phyloP scores from a whole-genome alignment of 2,113 vertebrate species.

The Cebidichthys violaceus region DNA sequence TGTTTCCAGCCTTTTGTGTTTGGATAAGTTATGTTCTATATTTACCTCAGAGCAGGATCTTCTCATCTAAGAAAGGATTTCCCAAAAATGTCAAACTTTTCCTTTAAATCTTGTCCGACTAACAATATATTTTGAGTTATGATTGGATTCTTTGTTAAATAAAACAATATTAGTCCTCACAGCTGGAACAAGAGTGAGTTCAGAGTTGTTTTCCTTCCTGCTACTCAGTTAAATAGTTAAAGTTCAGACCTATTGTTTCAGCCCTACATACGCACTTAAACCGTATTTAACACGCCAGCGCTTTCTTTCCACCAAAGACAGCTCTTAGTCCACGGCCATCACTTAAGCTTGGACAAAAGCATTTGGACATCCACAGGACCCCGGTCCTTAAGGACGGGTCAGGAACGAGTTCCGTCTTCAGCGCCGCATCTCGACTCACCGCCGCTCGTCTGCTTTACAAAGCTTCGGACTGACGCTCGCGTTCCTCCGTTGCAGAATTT shows the following conservation, averaged over 20 bases:
- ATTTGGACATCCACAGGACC: constrained; percentile 2
- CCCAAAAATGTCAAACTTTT: background rate
- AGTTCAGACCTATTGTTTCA: background rate
- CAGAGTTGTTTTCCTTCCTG: background rate
- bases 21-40: background rate
- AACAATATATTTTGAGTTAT: background rate
- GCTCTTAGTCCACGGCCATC: background rate
- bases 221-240: background rate
- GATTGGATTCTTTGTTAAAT: background rate
- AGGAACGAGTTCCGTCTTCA: constrained; percentile 35
- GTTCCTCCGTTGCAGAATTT: constrained; percentile 56
- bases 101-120: background rate
- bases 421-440: constrained; percentile 35
- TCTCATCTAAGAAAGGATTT: background rate
- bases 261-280: background rate
- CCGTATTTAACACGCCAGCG: background rate
- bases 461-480: constrained; percentile 61
- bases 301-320: background rate
- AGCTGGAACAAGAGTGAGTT: background rate
- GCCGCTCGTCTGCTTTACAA: constrained; percentile 50
- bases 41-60: background rate
- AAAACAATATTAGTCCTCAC: background rate
- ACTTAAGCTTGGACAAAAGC: background rate
- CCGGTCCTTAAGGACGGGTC: constrained; percentile 32
- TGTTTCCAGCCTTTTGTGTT: background rate